A percentile compares a stretch with the other conserved stretches of the same genome.
Evolutionary conservation across 2,113 vertebrate species (phyloP).

Genomic region (Catharus fuscescens): DNA sequence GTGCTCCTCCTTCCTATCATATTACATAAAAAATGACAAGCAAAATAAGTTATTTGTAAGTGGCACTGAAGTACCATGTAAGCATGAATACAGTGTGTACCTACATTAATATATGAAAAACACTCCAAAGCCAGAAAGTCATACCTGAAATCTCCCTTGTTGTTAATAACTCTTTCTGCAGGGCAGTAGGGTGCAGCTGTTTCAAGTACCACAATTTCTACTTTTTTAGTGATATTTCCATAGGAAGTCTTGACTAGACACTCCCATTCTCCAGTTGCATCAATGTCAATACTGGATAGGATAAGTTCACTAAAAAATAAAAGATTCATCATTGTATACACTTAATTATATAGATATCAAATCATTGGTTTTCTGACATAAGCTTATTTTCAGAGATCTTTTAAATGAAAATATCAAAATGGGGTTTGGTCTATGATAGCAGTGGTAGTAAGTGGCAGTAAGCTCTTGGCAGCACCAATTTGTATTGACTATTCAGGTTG

Average conservation of each 20-base stretch:
- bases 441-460: background rate
- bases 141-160: conserved; percentile 93
- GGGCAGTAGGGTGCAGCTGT: conserved; percentile 86
- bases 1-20: background rate
- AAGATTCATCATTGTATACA: background rate
- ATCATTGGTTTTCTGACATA: background rate
- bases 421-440: background rate
- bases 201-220: conserved; percentile 90
- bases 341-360: background rate
- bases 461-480: background rate
- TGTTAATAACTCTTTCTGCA: conserved; percentile 85
- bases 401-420: background rate
- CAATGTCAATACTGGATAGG: conserved; percentile 85
- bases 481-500: background rate
- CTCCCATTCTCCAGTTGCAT: conserved; percentile 85
- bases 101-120: background rate
- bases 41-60: background rate
- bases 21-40: background rate
- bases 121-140: background rate
- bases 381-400: background rate
- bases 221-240: conserved; percentile 83
- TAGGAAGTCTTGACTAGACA: conserved; percentile 88
- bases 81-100: background rate
- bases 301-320: conserved; percentile 83
- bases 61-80: background rate